A percentile compares a stretch with the other conserved stretches of the same genome.
These are phyloP conservation scores for Halocaridina rubra DNA, from an alignment of 2,888 invertebrate species.

Conservation along the genomic window DNA sequence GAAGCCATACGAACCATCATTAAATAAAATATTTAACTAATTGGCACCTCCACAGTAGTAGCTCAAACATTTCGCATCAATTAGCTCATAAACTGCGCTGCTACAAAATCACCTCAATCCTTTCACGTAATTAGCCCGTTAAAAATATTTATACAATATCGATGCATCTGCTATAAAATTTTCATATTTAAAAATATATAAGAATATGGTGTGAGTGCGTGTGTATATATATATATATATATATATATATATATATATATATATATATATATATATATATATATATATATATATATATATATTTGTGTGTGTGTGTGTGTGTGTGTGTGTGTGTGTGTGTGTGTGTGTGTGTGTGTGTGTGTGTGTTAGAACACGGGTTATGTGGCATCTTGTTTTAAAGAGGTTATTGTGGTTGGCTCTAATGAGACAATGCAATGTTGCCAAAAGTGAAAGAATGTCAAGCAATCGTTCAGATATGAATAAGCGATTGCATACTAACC, in stretches of 20 bases:
- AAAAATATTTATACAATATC: neutral
- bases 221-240: conserved; percentile 11
- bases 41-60: no score
- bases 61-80: no score
- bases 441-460: neutral
- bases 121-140: no score
- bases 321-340: neutral
- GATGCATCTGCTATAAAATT: neutral
- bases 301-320: neutral
- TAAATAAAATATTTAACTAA: no score
- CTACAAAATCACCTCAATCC: no score
- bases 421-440: neutral
- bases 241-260: conserved; percentile 1
- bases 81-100: no score
- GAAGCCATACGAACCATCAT: no score
- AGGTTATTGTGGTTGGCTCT: no score
- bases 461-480: no score
- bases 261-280: conserved; percentile 7
- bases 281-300: neutral
- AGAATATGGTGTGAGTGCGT: neutral
- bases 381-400: no score
- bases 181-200: no score
- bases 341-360: neutral
- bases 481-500: conserved; percentile 80
- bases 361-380: neutral